Evolutionary conservation across 1,140 invertebrate genomes (phyloP), one percentile per base, ranked within the genome.

Genomic region (Micrasema longulum): DNA sequence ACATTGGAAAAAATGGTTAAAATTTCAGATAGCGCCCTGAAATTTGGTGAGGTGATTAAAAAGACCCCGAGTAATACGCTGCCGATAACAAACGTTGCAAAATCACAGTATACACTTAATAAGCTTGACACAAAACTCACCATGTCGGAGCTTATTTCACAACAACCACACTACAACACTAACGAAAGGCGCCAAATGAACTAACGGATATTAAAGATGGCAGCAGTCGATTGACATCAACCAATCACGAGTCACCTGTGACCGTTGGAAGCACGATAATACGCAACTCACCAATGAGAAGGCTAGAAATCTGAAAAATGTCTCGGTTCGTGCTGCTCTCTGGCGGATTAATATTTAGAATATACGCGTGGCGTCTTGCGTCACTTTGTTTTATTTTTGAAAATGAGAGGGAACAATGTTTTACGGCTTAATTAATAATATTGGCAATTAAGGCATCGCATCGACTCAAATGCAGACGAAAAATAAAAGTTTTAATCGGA

Each of bases 91-190:
- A 76, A 77, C 72, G 71, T 67, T 22, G 62, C 78, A 77, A 78
- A 80, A 65, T 74, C 66, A 48, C 47, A 77, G 76, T 77, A 75
- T 73, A 78, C 83, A 81, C 76, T 78, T 79, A 79, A 75, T 82
- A 83, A 82, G 83, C 83, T 84, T 83, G 80, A 76, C 82, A 45
- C 18, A 81, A 47, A 83, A 84, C 83, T 83, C 82, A 85, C 83
- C 83, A 84, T 85, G 53, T 69, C 68, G 68, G 55, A 63, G 68
- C 38, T 48, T 62, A 50, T 69, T 62, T 38, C 35, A 69, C 53
- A 55, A 67, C 48, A 69, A 63, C 68, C 68, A 43, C 68, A 69
- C 68, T 69, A 48, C 68, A 69, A 62, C 68, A 62, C 68, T 69
- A 69, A 38, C 38, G 68, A 62, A 69, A 69, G 68, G 68, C 68